A percentile compares a stretch with the other conserved stretches of the same genome.
Evolutionary conservation across 2,113 vertebrate species (phyloP).

Genomic region (Lepisosteus osseus): DNA sequence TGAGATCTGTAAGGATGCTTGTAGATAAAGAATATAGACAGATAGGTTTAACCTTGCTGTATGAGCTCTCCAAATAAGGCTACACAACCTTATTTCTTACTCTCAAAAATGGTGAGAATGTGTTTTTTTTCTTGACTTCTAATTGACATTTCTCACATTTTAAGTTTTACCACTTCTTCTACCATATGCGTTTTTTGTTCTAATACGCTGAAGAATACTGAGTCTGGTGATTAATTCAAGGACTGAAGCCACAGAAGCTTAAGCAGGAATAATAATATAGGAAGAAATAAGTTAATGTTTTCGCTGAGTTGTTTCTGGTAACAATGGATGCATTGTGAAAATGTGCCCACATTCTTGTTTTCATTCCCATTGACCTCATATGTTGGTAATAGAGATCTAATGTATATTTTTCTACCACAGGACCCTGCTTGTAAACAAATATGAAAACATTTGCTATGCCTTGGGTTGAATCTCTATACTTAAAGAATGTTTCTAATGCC

Average conservation of each 20-base stretch:
- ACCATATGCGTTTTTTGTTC: conserved; percentile 22
- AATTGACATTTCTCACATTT: conserved; percentile 33
- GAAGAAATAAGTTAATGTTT: conserved; percentile 46
- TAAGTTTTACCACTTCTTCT: conserved; percentile 24
- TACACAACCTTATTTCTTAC: conserved; percentile 21
- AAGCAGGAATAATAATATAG: conserved; percentile 22
- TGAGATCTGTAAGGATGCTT: conserved; percentile 40
- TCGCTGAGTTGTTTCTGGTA: neutral
- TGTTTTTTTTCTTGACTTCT: conserved; percentile 40
- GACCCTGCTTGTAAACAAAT: conserved; percentile 32
- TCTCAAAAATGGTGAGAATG: conserved; percentile 21
- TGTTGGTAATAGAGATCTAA: conserved; percentile 50
- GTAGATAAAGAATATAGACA: conserved; percentile 60
- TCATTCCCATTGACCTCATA: conserved; percentile 30
- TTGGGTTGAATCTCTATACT: conserved; percentile 13
- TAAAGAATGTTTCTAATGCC: too few relatives aligned
- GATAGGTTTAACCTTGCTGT: conserved; percentile 47
- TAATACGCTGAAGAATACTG: neutral
- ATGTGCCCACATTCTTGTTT: conserved; percentile 39
- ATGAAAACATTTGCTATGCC: conserved; percentile 45
- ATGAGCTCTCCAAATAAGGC: conserved; percentile 28
- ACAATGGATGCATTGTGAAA: conserved; percentile 25
- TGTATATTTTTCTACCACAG: conserved; percentile 43
- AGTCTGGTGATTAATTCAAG: too few relatives aligned
- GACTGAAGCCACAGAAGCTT: conserved; percentile 21